Evolutionary conservation across 2,888 invertebrate species (phyloP).

Genomic region (Cylindroiulus punctatus): DNA sequence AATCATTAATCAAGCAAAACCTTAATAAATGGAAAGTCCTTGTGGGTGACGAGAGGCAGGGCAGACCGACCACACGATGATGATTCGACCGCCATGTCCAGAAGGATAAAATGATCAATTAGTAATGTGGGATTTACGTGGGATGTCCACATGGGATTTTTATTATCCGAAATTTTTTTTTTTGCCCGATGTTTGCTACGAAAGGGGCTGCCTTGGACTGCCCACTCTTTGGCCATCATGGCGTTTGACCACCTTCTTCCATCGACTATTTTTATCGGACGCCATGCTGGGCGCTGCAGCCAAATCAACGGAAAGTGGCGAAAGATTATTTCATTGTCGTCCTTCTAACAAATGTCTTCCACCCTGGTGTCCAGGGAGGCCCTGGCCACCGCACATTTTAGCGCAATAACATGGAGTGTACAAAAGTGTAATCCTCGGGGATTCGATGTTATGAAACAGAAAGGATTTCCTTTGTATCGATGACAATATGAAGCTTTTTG

Average conservation of each 20-base stretch:
- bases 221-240: background rate
- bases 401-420: conserved; percentile 1
- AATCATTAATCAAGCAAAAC: conserved; percentile 33
- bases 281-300: background rate
- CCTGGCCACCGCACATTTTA: conserved; percentile 22
- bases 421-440: conserved; percentile 33
- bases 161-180: background rate
- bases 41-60: background rate
- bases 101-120: conserved; percentile 8
- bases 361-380: conserved; percentile 17
- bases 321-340: conserved; percentile 34
- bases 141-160: background rate
- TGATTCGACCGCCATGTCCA: background rate
- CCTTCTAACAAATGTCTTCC: background rate
- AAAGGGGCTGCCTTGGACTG: background rate
- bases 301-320: conserved; percentile 34
- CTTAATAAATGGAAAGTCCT: background rate
- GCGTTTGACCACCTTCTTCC: background rate
- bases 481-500: conserved; percentile 34
- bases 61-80: background rate
- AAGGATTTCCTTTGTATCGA: conserved; percentile 19
- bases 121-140: conserved; percentile 9
- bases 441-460: conserved; percentile 24
- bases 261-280: conserved; percentile 5
- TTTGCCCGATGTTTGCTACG: background rate